phyloP scores from a whole-genome alignment of 2,113 vertebrate genomes.

The Alethe diademata region DNA sequence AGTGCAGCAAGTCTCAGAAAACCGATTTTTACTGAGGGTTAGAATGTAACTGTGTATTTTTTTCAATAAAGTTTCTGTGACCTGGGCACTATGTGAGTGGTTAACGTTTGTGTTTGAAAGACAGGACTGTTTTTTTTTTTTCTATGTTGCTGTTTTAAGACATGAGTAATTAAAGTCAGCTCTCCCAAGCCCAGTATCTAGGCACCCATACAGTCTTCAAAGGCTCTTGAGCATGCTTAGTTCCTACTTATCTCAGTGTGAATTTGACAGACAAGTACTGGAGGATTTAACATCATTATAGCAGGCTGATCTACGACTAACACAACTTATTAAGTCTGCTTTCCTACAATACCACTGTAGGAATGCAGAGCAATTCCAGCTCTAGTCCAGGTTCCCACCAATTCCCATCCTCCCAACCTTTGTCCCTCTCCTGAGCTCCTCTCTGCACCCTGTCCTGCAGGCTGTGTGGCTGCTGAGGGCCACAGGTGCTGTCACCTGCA shows the following conservation, averaged over 20 bases:
- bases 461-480: not conserved
- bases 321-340: not conserved
- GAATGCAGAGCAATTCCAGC: not conserved
- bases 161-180: not conserved
- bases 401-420: not conserved
- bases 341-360: not conserved
- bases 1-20: not conserved
- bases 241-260: not conserved
- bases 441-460: not conserved
- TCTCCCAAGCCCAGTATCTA: not conserved
- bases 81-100: not conserved
- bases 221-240: not conserved
- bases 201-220: not conserved
- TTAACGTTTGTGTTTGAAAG: not conserved
- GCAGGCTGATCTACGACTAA: not conserved
- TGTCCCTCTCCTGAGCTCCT: not conserved
- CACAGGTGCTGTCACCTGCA: rapidly evolving
- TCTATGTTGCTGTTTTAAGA: not conserved
- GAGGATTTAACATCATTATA: conserved; percentile 6
- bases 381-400: not conserved
- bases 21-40: not conserved
- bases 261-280: conserved; percentile 10
- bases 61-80: not conserved
- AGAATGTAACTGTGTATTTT: not conserved
- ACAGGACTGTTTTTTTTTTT: rapidly evolving